Evolutionary conservation across 2,797 vertebrate species (phyloP), one percentile per base, ranked within the genome.

Genomic region (Octomys mimax): DNA sequence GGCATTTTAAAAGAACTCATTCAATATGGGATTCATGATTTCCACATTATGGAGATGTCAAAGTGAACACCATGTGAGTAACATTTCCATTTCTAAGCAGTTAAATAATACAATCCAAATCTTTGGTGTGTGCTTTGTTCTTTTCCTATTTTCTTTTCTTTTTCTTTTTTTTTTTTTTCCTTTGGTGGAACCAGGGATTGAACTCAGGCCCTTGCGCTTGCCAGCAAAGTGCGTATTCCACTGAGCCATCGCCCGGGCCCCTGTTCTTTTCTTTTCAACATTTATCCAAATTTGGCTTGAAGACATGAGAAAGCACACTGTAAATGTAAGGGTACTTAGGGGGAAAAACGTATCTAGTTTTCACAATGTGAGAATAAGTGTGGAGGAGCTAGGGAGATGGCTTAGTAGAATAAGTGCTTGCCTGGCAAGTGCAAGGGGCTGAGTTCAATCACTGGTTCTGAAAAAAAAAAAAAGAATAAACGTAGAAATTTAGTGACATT

Each of bases 11-110:
- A 91, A 95, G 78, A 93, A 71, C 46, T 18, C n/a, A 14, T 94
- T 97, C 96, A 57, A 62, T 97, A 95, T 79, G 84, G 13, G 81
- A 86, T 94, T 57, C 83, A n/a, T 75, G 82, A 83, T 18, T 86
- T 95, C 33, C 85, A 0, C 61, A 90, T 84, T 95, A 42, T 94
- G 64, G 22, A 46, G 42, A 94, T 12, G 5, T 82, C 79, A 64
- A 52, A 68, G 94, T 87, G 98, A 97, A 87, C 66, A 70, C 92
- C 79, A 1, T 93, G 68, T 80, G 84, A 96, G 80, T 28, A 42
- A 92, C 73, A 24, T 80, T 97, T 98, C 81, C 87, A 87, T 91
- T 96, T 96, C 83, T 96, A 96, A 97, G 19, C 78, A 80, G 81
- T 91, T 89, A 31, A 84, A 28, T 87, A 70, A 39, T 73, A 18